Conservation (phyloP, 2,113 vertebrate genomes). For the Propithecus coquereli region DNA sequence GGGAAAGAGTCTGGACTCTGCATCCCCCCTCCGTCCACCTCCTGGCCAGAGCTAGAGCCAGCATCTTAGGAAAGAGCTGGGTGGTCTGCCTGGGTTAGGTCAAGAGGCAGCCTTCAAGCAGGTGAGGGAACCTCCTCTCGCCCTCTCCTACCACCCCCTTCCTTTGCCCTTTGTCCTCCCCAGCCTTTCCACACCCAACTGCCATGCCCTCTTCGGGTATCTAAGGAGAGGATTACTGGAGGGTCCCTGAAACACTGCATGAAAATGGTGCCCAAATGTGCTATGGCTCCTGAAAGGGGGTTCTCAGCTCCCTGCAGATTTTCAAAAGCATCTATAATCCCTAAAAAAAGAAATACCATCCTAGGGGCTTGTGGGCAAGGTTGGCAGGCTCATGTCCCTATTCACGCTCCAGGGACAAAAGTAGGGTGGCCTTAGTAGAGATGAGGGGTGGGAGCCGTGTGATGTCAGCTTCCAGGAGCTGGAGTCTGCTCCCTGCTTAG, state of each 20-base stretch:
- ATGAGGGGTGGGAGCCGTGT: not conserved
- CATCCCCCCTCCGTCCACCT: conserved; percentile 36
- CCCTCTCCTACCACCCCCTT: not conserved
- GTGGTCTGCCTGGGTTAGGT: conserved; percentile 13
- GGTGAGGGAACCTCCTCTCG: not conserved
- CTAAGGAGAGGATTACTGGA: not conserved
- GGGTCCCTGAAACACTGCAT: not conserved
- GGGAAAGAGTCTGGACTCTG: not conserved
- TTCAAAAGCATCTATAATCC: not conserved
- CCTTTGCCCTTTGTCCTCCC: not conserved
- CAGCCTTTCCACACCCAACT: not conserved
- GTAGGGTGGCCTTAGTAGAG: not conserved
- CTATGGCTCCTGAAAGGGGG: not conserved
- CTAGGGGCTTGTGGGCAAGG: not conserved
- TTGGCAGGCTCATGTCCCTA: not conserved
- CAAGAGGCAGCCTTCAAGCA: not conserved
- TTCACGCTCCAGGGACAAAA: not conserved
- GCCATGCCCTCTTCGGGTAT: not conserved
- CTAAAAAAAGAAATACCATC: not conserved
- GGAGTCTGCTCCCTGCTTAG: not conserved
- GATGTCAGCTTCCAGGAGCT: not conserved
- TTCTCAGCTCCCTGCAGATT: not conserved
- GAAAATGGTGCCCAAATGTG: not conserved
- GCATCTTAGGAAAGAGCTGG: conserved; percentile 13
- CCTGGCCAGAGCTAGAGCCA: not conserved